These are phyloP conservation scores for Nasua narica DNA, from an alignment of 2,797 vertebrate genomes.

Conservation along the genomic window DNA sequence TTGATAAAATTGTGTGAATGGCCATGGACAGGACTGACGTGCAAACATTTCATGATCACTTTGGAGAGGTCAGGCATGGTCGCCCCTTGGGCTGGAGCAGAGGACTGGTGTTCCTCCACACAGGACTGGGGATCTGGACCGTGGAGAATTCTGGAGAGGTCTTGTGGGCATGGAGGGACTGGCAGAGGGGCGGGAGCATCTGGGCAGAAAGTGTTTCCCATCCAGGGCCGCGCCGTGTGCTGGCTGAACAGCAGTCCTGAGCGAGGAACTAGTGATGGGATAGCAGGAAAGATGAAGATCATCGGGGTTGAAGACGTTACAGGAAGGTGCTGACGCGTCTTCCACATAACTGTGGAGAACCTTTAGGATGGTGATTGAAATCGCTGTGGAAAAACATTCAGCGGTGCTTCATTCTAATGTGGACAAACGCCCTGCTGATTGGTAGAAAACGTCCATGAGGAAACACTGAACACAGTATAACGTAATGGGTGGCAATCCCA, in stretches of 20 bases:
- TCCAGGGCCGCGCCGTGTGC: background rate
- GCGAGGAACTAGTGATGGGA: background rate
- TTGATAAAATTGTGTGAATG: background rate
- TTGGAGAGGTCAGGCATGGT: background rate
- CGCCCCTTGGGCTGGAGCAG: background rate
- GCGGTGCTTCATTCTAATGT: background rate
- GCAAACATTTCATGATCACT: background rate
- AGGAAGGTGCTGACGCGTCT: background rate
- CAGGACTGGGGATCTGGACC: background rate
- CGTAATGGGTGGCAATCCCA: background rate
- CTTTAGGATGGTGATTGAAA: background rate
- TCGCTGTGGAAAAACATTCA: background rate
- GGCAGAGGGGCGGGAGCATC: background rate
- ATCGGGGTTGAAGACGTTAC: background rate
- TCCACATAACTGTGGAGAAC: background rate
- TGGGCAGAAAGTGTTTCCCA: background rate
- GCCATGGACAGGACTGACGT: background rate
- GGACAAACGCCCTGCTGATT: background rate
- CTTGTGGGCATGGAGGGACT: background rate
- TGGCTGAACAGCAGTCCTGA: background rate
- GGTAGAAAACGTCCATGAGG: background rate
- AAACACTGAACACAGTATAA: background rate
- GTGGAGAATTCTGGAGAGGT: background rate
- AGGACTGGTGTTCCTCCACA: background rate
- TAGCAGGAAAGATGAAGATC: background rate